Percentiles rank a stretch among this genome's conserved stretches.
Conservation (phyloP, 1,140 invertebrate genomes). For the Pogonomyrmex barbatus region DNA sequence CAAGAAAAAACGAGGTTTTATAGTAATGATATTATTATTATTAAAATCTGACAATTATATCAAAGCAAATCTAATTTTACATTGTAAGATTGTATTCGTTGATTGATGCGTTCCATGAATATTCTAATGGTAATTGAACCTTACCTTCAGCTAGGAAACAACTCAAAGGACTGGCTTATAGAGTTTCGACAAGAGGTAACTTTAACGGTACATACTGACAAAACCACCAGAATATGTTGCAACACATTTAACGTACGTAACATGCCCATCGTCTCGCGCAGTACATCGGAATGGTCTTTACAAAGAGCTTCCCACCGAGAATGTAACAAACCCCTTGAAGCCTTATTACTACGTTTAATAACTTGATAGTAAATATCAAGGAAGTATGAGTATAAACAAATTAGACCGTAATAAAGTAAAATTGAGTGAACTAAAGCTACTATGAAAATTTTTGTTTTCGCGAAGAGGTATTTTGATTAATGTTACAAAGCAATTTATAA, state of each 20-base stretch:
- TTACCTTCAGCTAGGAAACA: constrained; percentile 15
- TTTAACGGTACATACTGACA: constrained; percentile 46
- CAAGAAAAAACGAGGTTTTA: neutral
- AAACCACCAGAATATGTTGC: constrained; percentile 34
- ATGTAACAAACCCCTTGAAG: neutral
- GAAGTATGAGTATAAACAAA: neutral
- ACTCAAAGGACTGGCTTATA: constrained; percentile 38
- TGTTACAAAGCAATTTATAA: neutral
- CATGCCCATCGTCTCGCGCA: neutral
- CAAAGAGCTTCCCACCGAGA: neutral
- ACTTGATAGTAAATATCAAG: neutral
- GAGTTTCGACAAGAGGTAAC: constrained; percentile 17
- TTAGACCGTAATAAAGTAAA: neutral
- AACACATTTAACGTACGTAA: constrained; percentile 41
- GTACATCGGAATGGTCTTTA: constrained; percentile 3
- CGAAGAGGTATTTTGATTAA: neutral
- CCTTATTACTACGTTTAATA: constrained; percentile 19
- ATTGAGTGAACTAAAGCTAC: constrained; percentile 1
- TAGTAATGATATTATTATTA: neutral
- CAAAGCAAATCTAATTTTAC: neutral
- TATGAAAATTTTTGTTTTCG: neutral
- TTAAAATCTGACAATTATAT: neutral
- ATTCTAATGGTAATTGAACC: constrained; percentile 3
- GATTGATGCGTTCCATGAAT: constrained; percentile 29
- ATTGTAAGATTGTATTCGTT: constrained; percentile 33